Conservation (phyloP, 2,888 invertebrate species). For the Protonemura montana region DNA sequence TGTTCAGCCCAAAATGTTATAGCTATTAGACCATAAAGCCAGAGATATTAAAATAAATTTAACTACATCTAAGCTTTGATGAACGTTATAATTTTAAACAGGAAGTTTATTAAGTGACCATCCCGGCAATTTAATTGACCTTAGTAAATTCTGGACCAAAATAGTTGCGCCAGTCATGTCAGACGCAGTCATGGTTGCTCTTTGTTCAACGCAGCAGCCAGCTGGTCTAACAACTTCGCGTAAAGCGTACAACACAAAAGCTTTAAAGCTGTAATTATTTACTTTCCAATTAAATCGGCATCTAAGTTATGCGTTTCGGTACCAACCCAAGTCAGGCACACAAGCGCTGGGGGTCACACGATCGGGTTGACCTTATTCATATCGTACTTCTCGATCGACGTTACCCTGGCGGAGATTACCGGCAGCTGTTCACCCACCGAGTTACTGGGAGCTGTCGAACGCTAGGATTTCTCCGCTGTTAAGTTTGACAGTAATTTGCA, state of each 20-base stretch:
- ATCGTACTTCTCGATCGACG: not conserved
- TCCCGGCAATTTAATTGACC: conserved; percentile 12
- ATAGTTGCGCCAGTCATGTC: not conserved
- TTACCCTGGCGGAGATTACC: not conserved
- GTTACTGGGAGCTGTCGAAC: not conserved
- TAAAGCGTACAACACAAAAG: not conserved
- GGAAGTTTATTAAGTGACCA: not conserved
- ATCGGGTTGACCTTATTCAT: not conserved
- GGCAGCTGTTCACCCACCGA: not conserved
- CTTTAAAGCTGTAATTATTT: not conserved
- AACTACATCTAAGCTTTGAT: not conserved
- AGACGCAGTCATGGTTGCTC: too few relatives aligned
- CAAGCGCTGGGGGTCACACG: not conserved
- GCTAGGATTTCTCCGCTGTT: not conserved
- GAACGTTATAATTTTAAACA: not conserved
- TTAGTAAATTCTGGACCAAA: not conserved
- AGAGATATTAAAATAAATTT: not conserved
- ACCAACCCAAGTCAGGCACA: not conserved
- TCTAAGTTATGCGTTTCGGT: not conserved
- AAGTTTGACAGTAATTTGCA: too few relatives aligned
- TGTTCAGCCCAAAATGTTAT: not conserved
- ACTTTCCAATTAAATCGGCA: not conserved
- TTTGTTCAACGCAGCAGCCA: too few relatives aligned
- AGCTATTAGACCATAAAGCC: not conserved
- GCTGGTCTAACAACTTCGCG: too few relatives aligned